Base-by-base conservation (phyloP, 2,888 invertebrate genomes). In the Eudemis profundana region DNA sequence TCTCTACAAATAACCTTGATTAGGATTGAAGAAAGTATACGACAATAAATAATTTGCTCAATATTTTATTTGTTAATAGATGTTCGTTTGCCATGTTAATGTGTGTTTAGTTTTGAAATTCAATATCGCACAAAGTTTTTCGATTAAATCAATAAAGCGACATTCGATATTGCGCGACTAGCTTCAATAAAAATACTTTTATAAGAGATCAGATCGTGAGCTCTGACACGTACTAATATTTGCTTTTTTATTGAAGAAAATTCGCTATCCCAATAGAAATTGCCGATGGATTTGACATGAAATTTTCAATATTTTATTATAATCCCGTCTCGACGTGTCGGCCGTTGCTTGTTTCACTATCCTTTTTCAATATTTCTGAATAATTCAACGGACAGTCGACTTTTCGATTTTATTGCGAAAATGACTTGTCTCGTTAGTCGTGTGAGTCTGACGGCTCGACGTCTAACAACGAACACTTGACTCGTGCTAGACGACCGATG, bases 351-450 rank as follows among this genome's bases (percentile, higher is more conserved):
- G 82, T 86, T 84, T 84, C 84, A 85, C 67, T 81, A 74, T 78
- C 81, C 72, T 73, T 78, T 85, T 86, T 85, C 78, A 81, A 83
- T 86, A 86, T 85, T 88, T 84, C 84, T 90, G 90, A 90, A 91
- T 90, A 86, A 89, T 90, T 87, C 89, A 88, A 75, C 78, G 75
- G 74, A 76, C 64, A 66, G 76, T 69, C 68, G 71, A 72, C 67
- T 72, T 79, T 82, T 83, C 79, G 77, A 78, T 84, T 79, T 84
- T 83, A 83, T 84, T 79, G 79, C 75, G 71, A 79, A 78, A 80
- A 81, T 82, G 78, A 79, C 70, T 73, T 77, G 79, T 84, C 86
- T 86, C 74, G 83, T 86, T 86, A 86, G 77, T 75, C 54, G 64
- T 65, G 66, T 65, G 64, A 69, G 64, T 73, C 78, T 79, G 77